Conservation (phyloP, 2,113 vertebrate species). For the Platycercus adscitus region DNA sequence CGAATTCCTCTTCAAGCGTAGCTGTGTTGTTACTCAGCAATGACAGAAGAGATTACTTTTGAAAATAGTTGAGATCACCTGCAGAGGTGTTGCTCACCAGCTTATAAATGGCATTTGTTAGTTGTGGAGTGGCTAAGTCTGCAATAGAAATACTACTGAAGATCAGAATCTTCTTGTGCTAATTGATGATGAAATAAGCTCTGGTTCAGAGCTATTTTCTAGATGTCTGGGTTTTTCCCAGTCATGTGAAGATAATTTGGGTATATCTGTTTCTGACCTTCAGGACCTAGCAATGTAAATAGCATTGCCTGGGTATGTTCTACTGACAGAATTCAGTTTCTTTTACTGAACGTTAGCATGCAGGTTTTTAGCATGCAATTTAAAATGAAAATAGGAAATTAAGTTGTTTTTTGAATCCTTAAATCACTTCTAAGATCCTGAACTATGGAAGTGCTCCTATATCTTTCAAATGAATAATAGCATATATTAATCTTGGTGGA, state of each 20-base stretch:
- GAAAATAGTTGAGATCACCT: background rate
- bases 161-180: background rate
- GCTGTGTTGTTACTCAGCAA: background rate
- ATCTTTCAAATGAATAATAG: background rate
- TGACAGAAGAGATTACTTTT: background rate
- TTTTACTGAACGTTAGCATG: background rate
- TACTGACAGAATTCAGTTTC: background rate
- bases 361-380: background rate
- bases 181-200: background rate
- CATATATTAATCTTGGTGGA: background rate
- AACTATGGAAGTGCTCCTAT: background rate
- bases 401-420: background rate
- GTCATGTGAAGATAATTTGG: background rate
- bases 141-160: background rate
- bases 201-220: background rate
- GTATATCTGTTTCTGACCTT: background rate
- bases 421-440: background rate
- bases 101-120: background rate
- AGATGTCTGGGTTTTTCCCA: background rate
- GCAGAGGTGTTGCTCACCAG: fast-evolving
- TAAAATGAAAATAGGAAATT: background rate
- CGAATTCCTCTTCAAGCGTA: background rate
- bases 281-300: background rate
- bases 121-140: background rate
- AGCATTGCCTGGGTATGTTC: background rate